A percentile compares a stretch with the other conserved stretches of the same genome.
phyloP scores from a whole-genome alignment of 2,113 vertebrate genomes.

The Callospermophilus lateralis region DNA sequence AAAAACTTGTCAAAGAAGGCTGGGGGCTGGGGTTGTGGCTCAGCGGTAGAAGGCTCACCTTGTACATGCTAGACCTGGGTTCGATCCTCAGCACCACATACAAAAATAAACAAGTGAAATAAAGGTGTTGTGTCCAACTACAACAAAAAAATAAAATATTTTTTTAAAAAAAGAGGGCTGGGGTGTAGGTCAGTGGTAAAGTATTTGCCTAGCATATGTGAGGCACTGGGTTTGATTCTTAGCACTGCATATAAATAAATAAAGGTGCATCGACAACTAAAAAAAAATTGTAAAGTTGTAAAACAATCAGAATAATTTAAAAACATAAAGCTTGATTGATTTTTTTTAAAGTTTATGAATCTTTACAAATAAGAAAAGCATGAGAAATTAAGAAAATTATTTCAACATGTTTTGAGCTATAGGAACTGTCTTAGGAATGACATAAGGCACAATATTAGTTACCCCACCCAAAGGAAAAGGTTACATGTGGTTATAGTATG shows the following conservation, averaged over 20 bases:
- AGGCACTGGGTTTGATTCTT: no score
- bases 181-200: no score
- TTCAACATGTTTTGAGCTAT: not conserved
- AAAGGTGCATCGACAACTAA: no score
- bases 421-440: slow-evolving; percentile 34
- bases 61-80: no score
- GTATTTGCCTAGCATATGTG: no score
- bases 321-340: not conserved
- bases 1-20: not conserved
- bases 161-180: not conserved
- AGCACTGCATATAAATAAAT: no score
- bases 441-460: not conserved
- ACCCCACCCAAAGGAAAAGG: slow-evolving; percentile 23
- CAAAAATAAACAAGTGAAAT: no score
- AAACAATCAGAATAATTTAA: not conserved
- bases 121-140: no score
- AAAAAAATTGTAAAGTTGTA: not conserved
- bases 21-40: no score
- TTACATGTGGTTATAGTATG: not conserved
- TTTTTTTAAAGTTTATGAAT: not conserved
- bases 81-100: no score
- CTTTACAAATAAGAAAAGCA: slow-evolving; percentile 17
- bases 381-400: slow-evolving; percentile 27
- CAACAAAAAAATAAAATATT: no score
- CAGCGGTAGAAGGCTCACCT: no score